Percentiles rank a stretch among this genome's conserved stretches.
These are phyloP conservation scores for Notocelia uddmanniana DNA, from an alignment of 2,888 invertebrate species.

Conservation along the genomic window DNA sequence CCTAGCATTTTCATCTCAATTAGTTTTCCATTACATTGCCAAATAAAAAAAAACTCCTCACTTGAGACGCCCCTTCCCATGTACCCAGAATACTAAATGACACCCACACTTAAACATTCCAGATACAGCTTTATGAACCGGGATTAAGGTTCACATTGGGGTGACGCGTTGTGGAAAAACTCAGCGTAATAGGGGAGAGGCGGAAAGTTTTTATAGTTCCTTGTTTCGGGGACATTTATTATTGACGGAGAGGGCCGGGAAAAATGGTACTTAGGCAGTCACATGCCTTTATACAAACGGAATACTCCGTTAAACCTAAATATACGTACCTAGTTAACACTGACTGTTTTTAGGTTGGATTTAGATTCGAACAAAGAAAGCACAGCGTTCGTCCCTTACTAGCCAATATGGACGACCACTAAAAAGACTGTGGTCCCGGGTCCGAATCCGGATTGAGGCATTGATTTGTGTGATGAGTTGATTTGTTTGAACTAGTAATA, in stretches of 20 bases:
- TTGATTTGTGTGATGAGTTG: too few relatives aligned
- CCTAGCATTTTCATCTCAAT: constrained; percentile 9
- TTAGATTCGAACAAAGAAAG: too few relatives aligned
- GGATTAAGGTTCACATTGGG: constrained; percentile 9
- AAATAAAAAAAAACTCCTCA: constrained; percentile 8
- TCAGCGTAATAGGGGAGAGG: constrained; percentile 5
- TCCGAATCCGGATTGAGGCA: too few relatives aligned
- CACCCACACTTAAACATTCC: not conserved
- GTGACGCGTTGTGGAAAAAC: not conserved
- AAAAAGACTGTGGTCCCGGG: too few relatives aligned
- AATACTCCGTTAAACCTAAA: not conserved
- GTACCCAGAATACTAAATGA: constrained; percentile 14
- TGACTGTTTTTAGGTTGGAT: too few relatives aligned
- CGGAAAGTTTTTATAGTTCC: constrained; percentile 11
- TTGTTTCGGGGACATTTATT: constrained; percentile 28
- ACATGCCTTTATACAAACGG: not conserved
- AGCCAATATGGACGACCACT: too few relatives aligned
- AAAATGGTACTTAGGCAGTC: not conserved
- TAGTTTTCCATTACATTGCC: constrained; percentile 7
- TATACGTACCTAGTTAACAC: too few relatives aligned
- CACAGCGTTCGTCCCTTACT: too few relatives aligned
- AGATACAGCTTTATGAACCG: not conserved
- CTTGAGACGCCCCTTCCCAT: constrained; percentile 31
- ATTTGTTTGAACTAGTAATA: too few relatives aligned
- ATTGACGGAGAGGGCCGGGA: constrained; percentile 12